Evolutionary conservation across 2,888 invertebrate species (phyloP), one percentile per base, ranked within the genome.

Genomic region (Scaptomyza tumidula): DNA sequence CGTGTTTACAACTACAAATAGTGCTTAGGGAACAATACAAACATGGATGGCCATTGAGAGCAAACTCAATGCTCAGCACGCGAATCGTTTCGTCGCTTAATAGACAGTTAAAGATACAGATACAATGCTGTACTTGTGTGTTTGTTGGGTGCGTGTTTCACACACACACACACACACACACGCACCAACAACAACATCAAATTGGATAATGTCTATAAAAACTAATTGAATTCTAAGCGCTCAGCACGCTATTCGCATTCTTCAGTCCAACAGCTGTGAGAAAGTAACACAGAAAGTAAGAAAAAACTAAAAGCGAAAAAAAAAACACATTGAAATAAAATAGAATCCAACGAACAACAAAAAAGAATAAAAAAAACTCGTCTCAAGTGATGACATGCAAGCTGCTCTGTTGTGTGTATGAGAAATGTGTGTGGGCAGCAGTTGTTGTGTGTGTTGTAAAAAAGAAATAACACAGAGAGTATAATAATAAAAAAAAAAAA

Each of bases 221-320:
- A 89, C 85, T 85, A 85, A 85, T 85, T 89, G 85, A 85, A 85
- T 85, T 89, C 89, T 85, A 85, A 85, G 89, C 85, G 89, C 85
- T 85, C 82, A 60, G 71, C 84, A 84, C 84, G 88, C 86, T 77
- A 79, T 79, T 75, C 79, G 79, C 79, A 79, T 75, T 76, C 79
- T 75, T 75, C 65, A 45, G 6, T 16, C 9, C 80, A 80, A 71
- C 88, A 75, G 75, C 87, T 84, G 84, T 88, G 85, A 80, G 87
- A 78, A 78, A 68, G 69, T 66, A 58, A 63, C 52, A 55, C 61
- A 75, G 71, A 75, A 79, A 79, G 71, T 79, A 63, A 44, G 7
- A 58, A 39, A 63, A 83, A 10, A 35, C 73, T 24, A 69, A 83
- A 80, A 62, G 45, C 64, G 59, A 67, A 57, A 53, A 59, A 55